Evolutionary conservation across 37 sponge, comb jelly and placozoan genomes (phyloP).

Genomic region (Axinella damicornis): DNA sequence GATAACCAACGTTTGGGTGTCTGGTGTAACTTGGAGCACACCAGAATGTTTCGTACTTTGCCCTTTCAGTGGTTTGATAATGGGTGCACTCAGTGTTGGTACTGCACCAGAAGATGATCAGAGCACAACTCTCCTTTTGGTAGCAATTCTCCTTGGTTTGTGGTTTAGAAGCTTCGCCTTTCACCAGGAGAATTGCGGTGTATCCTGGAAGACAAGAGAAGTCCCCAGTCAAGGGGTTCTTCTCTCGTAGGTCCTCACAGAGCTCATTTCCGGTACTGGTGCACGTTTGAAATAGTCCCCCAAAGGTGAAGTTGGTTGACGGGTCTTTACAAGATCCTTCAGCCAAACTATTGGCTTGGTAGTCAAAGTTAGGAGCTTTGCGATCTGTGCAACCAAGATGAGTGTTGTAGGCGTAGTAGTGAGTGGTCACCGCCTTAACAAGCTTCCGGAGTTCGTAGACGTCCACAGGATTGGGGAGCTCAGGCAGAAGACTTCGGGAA

Average conservation of each 20-base stretch:
- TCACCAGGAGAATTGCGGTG: constrained; percentile 14
- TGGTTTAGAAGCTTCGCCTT: neutral
- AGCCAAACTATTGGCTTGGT: constrained; percentile 37
- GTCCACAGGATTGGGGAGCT: constrained; percentile 22
- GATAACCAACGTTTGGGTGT: constrained; percentile 4
- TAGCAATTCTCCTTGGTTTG: neutral
- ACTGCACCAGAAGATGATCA: neutral
- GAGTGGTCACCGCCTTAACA: constrained; percentile 10
- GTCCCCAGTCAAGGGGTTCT: constrained; percentile 49
- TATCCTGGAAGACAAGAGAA: constrained; percentile 50
- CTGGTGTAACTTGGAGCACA: constrained; percentile 21
- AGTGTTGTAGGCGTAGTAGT: constrained; percentile 50
- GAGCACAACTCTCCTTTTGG: neutral
- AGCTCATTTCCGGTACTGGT: neutral
- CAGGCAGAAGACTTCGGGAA: constrained; percentile 25
- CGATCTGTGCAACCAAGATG: constrained; percentile 56
- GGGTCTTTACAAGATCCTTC: constrained; percentile 26
- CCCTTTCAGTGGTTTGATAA: neutral
- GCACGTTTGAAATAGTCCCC: constrained; percentile 67
- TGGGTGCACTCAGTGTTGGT: neutral
- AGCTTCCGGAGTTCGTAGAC: neutral
- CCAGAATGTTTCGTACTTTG: constrained; percentile 43
- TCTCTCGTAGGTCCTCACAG: constrained; percentile 23
- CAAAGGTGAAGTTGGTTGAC: constrained; percentile 50
- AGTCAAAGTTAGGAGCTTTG: constrained; percentile 49